Evolutionary conservation across 2,797 vertebrate species (phyloP).

Genomic region (Tinamus major): DNA sequence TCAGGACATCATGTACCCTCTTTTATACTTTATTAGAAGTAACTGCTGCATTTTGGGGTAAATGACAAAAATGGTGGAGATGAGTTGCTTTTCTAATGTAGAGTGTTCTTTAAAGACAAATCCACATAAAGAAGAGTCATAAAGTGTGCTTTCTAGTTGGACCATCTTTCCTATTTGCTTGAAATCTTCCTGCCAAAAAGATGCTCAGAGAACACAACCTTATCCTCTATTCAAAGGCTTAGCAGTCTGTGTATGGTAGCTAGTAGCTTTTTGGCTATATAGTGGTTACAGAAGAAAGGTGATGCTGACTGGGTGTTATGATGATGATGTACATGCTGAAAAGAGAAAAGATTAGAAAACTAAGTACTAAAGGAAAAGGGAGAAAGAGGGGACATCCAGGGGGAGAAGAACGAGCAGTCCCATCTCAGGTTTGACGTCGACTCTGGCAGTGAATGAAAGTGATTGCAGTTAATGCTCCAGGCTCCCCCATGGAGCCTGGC

Average conservation of each 20-base stretch:
- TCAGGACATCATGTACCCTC: background rate
- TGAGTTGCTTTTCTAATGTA: background rate
- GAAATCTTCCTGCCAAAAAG: background rate
- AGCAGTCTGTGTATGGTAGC: background rate
- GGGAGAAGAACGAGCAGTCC: background rate
- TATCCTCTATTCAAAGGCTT: background rate
- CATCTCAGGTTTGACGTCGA: background rate
- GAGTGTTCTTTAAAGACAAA: background rate
- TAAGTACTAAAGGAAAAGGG: background rate
- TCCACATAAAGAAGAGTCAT: background rate
- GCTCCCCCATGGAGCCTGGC: rapidly evolving
- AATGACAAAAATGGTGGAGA: background rate
- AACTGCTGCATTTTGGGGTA: background rate
- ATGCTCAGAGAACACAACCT: background rate
- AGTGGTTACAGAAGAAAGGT: background rate
- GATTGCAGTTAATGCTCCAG: background rate
- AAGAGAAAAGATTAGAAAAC: background rate
- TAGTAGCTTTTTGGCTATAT: background rate
- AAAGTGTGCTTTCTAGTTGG: background rate
- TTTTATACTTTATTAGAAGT: background rate
- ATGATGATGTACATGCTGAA: background rate
- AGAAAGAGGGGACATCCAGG: background rate
- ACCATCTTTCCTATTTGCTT: background rate
- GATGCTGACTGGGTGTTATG: background rate
- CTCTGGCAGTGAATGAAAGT: background rate